A percentile compares a stretch with the other conserved stretches of the same genome.
Evolutionary conservation across 2,888 invertebrate genomes (phyloP).

Genomic region (Aphidius colemani): DNA sequence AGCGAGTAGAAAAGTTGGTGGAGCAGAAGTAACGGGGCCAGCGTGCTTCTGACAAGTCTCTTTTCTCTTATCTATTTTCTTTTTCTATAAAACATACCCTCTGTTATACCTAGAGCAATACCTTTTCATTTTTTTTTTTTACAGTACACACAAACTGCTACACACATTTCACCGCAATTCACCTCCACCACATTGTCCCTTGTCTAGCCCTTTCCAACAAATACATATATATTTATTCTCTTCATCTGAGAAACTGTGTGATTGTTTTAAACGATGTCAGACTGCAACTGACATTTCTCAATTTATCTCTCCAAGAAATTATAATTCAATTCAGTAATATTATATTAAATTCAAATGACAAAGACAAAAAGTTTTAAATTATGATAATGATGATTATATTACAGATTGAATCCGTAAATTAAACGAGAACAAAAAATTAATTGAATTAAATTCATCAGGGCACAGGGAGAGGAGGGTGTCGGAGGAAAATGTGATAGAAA

Average conservation of each 20-base stretch:
- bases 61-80: slow-evolving; percentile 50
- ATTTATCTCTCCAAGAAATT: slow-evolving; percentile 55
- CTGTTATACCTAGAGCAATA: slow-evolving; percentile 34
- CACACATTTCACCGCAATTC: slow-evolving; percentile 51
- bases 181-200: slow-evolving; percentile 33
- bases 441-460: too few species aligned
- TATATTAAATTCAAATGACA: slow-evolving; percentile 4
- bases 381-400: too few species aligned
- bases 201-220: slow-evolving; percentile 46
- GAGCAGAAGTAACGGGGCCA: slow-evolving; percentile 49
- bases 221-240: slow-evolving; percentile 42
- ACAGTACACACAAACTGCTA: slow-evolving; percentile 37
- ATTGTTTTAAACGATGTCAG: slow-evolving; percentile 44
- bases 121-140: slow-evolving; percentile 43
- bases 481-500: background rate
- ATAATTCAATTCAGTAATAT: slow-evolving; percentile 47
- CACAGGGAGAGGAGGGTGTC: rapidly evolving
- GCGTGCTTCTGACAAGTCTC: slow-evolving; percentile 44
- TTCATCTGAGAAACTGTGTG: slow-evolving; percentile 47
- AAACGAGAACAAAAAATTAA: background rate
- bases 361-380: too few species aligned
- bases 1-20: slow-evolving; percentile 39
- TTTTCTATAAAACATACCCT: too few species aligned
- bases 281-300: slow-evolving; percentile 57
- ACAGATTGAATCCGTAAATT: slow-evolving; percentile 1